Evolutionary conservation across 2,797 vertebrate species (phyloP).

Genomic region (Ataeniobius toweri): DNA sequence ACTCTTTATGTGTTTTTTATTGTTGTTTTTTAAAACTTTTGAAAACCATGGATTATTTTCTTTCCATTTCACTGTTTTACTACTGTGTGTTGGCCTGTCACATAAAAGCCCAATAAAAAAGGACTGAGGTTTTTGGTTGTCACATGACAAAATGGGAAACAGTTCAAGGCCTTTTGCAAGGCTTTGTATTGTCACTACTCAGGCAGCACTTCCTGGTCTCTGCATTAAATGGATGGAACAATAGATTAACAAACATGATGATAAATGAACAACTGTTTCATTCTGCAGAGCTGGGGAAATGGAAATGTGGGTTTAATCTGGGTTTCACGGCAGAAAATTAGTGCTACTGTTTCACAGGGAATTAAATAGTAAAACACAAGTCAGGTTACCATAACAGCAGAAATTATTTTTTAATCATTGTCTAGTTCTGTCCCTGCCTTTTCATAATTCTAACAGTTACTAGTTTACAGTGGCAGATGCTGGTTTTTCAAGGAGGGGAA

Average conservation of each 20-base stretch:
- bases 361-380: constrained; percentile 45
- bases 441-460: constrained; percentile 6
- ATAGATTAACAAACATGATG: background rate
- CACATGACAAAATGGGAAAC: background rate
- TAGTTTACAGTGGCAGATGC: constrained; percentile 18
- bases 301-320: constrained; percentile 17
- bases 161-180: background rate
- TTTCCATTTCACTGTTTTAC: background rate
- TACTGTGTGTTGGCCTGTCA: background rate
- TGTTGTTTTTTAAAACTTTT: too few species aligned
- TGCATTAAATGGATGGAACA: background rate
- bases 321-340: background rate
- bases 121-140: background rate
- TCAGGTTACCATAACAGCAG: background rate
- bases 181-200: background rate
- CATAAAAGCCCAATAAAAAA: background rate
- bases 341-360: background rate
- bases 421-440: background rate
- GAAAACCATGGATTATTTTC: background rate
- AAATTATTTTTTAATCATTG: constrained; percentile 17
- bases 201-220: background rate
- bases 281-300: background rate
- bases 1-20: too few species aligned
- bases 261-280: background rate
- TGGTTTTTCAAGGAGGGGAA: too few species aligned